Conservation (phyloP, 2,113 vertebrate species). For the Gorilla gorilla region DNA sequence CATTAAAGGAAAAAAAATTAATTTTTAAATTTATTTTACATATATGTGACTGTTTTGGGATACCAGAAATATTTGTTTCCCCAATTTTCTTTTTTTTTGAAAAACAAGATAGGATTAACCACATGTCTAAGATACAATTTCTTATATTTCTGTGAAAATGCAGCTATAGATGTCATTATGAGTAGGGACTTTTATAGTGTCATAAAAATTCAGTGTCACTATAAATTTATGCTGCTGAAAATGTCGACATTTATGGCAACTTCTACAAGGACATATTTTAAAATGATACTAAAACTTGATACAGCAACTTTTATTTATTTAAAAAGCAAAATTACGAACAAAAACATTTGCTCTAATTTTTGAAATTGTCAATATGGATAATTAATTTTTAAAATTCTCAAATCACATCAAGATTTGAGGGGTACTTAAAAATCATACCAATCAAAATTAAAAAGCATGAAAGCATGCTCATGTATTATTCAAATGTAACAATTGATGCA, state of each 20-base stretch:
- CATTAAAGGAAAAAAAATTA: background rate
- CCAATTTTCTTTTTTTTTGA: slow-evolving; percentile 62
- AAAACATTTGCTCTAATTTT: slow-evolving; percentile 79
- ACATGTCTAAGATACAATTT: slow-evolving; percentile 76
- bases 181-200: slow-evolving; percentile 84
- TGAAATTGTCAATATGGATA: slow-evolving; percentile 12
- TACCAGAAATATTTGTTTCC: background rate
- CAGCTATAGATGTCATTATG: slow-evolving; percentile 81
- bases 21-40: background rate
- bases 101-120: slow-evolving; percentile 62
- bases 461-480: slow-evolving; percentile 62
- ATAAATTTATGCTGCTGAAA: slow-evolving; percentile 86
- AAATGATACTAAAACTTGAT: slow-evolving; percentile 83
- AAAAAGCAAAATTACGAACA: slow-evolving; percentile 81
- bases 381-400: slow-evolving; percentile 49
- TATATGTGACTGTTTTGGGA: slow-evolving; percentile 16
- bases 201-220: slow-evolving; percentile 87
- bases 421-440: slow-evolving; percentile 57
- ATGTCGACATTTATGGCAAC: slow-evolving; percentile 84
- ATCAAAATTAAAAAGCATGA: slow-evolving; percentile 55
- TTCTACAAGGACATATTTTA: slow-evolving; percentile 86
- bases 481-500: slow-evolving; percentile 64
- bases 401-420: slow-evolving; percentile 25
- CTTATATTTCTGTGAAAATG: slow-evolving; percentile 81
- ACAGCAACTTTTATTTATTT: slow-evolving; percentile 84